Evolutionary conservation across 2,888 invertebrate genomes (phyloP).

Genomic region (Beris chalybata): DNA sequence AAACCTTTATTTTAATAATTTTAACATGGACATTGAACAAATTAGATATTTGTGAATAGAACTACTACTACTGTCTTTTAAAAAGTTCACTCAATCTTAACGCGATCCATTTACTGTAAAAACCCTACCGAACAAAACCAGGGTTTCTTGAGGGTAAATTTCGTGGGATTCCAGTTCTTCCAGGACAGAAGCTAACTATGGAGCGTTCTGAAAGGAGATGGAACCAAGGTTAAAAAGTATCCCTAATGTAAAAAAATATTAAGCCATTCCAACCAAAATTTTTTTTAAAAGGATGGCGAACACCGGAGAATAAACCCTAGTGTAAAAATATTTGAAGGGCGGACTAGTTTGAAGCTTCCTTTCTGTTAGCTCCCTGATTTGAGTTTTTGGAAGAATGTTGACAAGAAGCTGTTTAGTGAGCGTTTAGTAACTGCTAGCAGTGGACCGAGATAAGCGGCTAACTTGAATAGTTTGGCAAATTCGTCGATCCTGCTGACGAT

Average conservation of each 20-base stretch:
- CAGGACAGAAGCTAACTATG: background rate
- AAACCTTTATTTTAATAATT: too few species aligned
- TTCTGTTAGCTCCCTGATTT: background rate
- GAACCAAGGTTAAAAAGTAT: too few species aligned
- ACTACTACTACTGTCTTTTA: too few species aligned
- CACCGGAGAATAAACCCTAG: background rate
- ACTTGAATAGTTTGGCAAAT: background rate
- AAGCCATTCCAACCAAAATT: background rate
- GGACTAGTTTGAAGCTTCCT: background rate
- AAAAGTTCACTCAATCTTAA: too few species aligned
- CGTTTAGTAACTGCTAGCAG: slow-evolving; percentile 1
- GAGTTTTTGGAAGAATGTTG: background rate
- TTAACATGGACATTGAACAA: too few species aligned
- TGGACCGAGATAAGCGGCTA: background rate
- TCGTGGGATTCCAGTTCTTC: background rate
- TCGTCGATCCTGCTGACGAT: background rate
- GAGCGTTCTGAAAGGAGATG: background rate
- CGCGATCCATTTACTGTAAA: background rate
- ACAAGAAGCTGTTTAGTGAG: background rate
- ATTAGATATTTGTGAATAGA: too few species aligned
- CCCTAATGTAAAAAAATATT: too few species aligned
- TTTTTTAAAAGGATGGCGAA: background rate
- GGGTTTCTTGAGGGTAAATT: too few species aligned
- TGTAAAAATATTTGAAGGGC: background rate
- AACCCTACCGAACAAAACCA: background rate